Percentiles rank a stretch among this genome's conserved stretches.
Evolutionary conservation across 2,113 vertebrate genomes (phyloP).

Genomic region (Neotragus pygmaeus): DNA sequence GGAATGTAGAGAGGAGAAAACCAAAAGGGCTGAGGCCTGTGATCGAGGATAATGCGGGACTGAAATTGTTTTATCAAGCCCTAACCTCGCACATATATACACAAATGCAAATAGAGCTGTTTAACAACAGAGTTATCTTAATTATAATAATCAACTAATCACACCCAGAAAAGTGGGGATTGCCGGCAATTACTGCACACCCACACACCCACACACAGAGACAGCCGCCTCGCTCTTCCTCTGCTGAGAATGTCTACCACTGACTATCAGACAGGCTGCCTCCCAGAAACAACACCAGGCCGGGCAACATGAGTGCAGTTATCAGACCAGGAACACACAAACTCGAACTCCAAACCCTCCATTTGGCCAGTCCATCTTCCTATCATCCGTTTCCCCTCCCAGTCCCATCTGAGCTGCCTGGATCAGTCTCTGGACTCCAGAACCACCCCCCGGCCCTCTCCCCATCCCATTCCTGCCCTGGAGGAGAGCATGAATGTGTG

Average conservation of each 20-base stretch:
- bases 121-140: constrained; percentile 51
- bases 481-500: no score
- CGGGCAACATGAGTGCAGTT: neutral
- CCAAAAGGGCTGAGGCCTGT: accelerated
- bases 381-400: neutral
- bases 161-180: constrained; percentile 65
- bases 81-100: neutral
- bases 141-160: constrained; percentile 73
- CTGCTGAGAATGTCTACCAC: neutral
- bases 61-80: neutral
- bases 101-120: neutral
- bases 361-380: neutral
- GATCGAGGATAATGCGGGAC: accelerated
- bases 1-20: neutral
- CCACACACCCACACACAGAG: constrained; percentile 41
- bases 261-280: neutral
- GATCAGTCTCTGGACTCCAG: neutral
- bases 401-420: neutral
- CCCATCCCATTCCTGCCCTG: neutral
- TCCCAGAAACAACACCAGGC: neutral
- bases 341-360: neutral
- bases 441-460: no score
- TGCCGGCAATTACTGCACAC: constrained; percentile 65
- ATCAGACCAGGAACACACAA: neutral
- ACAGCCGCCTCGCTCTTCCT: constrained; percentile 12